Base-by-base conservation (phyloP, 2,113 vertebrate species). In the Gyps fulvus region DNA sequence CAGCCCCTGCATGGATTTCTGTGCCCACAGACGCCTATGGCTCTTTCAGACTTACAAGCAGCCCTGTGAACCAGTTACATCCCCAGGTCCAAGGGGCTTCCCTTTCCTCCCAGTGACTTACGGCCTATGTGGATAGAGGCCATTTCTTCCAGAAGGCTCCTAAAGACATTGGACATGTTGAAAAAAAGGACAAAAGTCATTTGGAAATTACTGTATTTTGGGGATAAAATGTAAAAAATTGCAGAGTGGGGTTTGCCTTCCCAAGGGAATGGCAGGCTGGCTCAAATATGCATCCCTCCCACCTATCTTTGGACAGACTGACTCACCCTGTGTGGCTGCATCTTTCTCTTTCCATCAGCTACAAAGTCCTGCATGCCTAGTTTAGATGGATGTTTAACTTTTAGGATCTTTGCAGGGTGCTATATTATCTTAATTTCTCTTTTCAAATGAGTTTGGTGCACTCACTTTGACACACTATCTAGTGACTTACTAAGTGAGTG, bases 61-160 rank as follows among this genome's bases (percentile, higher is more conserved):
- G 50, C 59, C 47, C 45, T 73, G 59, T 69, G 83, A 93, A 92
- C 29, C 59, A 47, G 32, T 83, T 71, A n/a, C 10, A 21, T 40
- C 20, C 14, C 13, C 42, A 31, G 3, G 7, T 90, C 52, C 42
- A 50, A 40, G 50, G 59, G 71, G 23, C n/a, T 88, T 94, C 91
- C 82, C 86, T 95, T 95, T 89, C 49, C 54, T 95, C 93, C 49
- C 29, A 4, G 87, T 96, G 87, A 96, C 71, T 95, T 91, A 94
- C 29, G 8, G 43, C 23, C 15, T 67, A 11, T 0, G 6, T 22
- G 65, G 32, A 8, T 25, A 15, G 66, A 89, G 50, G 52, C 42
- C 36, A 45, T 94, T 89, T 96, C 40, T 88, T 90, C 63, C 59
- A 88, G 43, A 94, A 90, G 9, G n/a, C 63, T 92, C 49, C 38